A percentile compares a stretch with the other conserved stretches of the same genome.
These are phyloP conservation scores for Apis florea DNA, from an alignment of 1,140 invertebrate genomes.

Conservation along the genomic window DNA sequence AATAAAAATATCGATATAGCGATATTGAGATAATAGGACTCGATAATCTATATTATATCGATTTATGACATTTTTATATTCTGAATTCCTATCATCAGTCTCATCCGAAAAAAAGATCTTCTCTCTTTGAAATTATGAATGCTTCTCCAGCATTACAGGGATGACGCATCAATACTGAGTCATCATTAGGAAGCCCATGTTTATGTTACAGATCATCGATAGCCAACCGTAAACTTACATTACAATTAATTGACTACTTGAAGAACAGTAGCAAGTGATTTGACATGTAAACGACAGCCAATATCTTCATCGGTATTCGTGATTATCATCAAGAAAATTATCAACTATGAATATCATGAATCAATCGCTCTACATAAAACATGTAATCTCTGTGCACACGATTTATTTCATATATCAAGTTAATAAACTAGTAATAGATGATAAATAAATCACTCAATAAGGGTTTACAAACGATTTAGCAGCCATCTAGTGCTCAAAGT, in stretches of 20 bases:
- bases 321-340: neutral
- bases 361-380: neutral
- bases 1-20: neutral
- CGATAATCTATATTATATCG: neutral
- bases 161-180: conserved; percentile 15
- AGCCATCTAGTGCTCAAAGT: neutral
- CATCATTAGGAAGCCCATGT: neutral
- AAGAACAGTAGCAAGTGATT: neutral
- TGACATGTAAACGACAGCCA: neutral
- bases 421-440: neutral
- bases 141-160: conserved; percentile 1
- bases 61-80: neutral
- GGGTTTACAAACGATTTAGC: neutral
- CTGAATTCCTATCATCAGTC: neutral
- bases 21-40: neutral
- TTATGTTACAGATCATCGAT: conserved; percentile 27
- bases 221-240: neutral
- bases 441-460: neutral
- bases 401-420: neutral
- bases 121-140: conserved; percentile 1
- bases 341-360: neutral
- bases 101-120: neutral
- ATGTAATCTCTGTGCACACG: neutral
- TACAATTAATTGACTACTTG: neutral
- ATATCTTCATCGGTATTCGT: neutral